Conservation (phyloP, 2,797 vertebrate genomes). For the Arrhamphus sclerolepis region DNA sequence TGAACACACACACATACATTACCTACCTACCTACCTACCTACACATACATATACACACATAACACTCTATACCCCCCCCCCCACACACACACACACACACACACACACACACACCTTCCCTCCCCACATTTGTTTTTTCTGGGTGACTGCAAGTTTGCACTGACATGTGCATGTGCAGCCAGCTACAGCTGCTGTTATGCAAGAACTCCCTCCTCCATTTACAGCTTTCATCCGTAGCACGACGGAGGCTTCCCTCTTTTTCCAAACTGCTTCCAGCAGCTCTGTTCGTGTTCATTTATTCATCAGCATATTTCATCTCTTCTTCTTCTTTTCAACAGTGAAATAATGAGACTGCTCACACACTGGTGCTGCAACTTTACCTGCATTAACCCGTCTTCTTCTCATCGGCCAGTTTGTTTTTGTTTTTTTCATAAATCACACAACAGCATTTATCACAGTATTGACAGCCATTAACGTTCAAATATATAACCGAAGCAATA, state of each 20-base stretch:
- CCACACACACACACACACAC: too few relatives aligned
- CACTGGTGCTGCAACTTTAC: neutral
- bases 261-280: conserved; percentile 23
- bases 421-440: too few relatives aligned
- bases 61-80: too few relatives aligned
- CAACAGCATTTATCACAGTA: neutral
- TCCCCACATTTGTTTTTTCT: neutral
- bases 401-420: neutral
- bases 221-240: conserved; percentile 38
- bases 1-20: too few relatives aligned
- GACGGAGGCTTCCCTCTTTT: conserved; percentile 18
- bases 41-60: too few relatives aligned
- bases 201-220: conserved; percentile 27
- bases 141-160: conserved; percentile 30
- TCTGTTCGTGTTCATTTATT: conserved; percentile 52
- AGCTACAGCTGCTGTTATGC: conserved; percentile 59
- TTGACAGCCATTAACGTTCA: neutral
- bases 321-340: conserved; percentile 22
- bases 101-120: neutral
- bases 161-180: conserved; percentile 11
- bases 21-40: too few relatives aligned
- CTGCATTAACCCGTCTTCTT: neutral
- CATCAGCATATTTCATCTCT: conserved; percentile 55
- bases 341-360: conserved; percentile 26
- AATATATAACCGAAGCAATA: too few relatives aligned